phyloP scores from a whole-genome alignment of 37 sponge, comb jelly and placozoan genomes.

The Oopsacas minuta region DNA sequence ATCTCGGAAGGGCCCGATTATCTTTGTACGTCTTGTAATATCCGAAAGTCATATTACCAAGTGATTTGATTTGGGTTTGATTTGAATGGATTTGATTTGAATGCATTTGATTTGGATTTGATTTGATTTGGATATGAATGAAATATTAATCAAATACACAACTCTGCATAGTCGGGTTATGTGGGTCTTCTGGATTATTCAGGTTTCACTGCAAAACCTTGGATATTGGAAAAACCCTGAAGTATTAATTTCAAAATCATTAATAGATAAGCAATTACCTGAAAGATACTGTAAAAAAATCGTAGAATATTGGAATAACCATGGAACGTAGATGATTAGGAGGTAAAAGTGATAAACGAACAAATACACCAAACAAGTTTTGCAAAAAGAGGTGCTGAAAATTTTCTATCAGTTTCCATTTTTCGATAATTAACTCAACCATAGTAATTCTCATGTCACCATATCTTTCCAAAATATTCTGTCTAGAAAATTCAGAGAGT shows the following conservation, averaged over 20 bases:
- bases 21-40: too few species aligned
- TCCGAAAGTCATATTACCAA: too few species aligned
- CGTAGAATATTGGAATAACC: background rate
- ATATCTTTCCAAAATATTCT: background rate
- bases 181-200: too few species aligned
- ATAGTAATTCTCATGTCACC: background rate
- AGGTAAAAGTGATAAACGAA: background rate
- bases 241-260: too few species aligned
- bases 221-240: too few species aligned
- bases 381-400: background rate
- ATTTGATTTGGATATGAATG: too few species aligned
- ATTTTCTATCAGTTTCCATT: background rate
- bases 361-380: background rate
- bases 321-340: background rate
- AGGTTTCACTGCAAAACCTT: too few species aligned
- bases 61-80: too few species aligned
- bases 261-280: constrained; percentile 5
- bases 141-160: background rate
- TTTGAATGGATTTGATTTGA: too few species aligned
- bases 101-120: too few species aligned
- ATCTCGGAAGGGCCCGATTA: too few species aligned
- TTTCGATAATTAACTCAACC: background rate
- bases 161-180: background rate
- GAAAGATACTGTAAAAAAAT: background rate
- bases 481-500: background rate